Evolutionary conservation across 2,888 invertebrate genomes (phyloP), one percentile per base, ranked within the genome.

Genomic region (Palloptera scutellata): DNA sequence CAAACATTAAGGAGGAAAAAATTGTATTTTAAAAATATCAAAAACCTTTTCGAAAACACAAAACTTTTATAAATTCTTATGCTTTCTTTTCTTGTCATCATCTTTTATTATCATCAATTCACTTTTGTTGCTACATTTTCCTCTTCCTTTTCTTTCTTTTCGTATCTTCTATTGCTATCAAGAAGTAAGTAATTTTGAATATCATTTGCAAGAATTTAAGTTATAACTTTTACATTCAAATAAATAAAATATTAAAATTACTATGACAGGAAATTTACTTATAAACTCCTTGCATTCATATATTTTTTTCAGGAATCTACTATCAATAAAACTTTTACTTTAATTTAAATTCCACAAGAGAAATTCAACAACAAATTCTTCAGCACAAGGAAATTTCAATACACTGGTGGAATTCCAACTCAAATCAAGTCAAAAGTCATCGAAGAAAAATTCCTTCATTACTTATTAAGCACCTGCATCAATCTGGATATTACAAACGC

Each of bases 261-360:
- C 6, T 48, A n/a, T n/a, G n/a, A n/a, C n/a, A n/a, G n/a, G 11
- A 13, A 48, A 13, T 48, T 48, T 10, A 48, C 17, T 41, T 48
- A 30, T 41, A 19, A 19, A 20, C 12, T 13, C n/a, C n/a, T n/a
- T n/a, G n/a, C n/a, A n/a, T n/a, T 42, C 10, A 42, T 5, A n/a
- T 10, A 15, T 62, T 15, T 67, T 19, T 67, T 67, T 0, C 67
- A 67, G 67, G n/a, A 58, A 51, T 62, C 57, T 67, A 62, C 62
- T 67, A 55, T 57, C 61, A 48, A 42, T 67, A 67, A 20, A 54
- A 30, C 51, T 13, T 17, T 15, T 13, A 15, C 12, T 30, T 51
- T 45, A 43, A 9, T 13, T 17, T 17, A 43, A 30, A 30, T 30
- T 30, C 30, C 6, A 30, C 30, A 30, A 30, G 30, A 30, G 6